These are phyloP conservation scores for Nerophis lumbriciformis DNA, from an alignment of 2,113 vertebrate genomes.

Conservation along the genomic window DNA sequence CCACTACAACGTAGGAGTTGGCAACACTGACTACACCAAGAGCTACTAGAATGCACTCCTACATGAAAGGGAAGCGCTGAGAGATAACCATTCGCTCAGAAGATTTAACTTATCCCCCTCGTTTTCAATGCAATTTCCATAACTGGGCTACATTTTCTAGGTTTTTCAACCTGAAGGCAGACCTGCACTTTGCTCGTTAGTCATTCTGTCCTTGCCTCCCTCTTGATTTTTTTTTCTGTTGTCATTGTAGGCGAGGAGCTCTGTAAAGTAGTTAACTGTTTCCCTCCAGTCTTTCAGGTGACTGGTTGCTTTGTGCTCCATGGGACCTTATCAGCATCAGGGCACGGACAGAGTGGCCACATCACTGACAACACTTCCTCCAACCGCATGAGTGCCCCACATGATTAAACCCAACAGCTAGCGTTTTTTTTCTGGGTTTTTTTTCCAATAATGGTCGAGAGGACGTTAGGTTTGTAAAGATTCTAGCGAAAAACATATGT, in stretches of 20 bases:
- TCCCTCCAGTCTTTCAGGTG: slow-evolving; percentile 46
- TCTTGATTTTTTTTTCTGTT: slow-evolving; percentile 23
- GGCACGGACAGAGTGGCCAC: slow-evolving; percentile 54
- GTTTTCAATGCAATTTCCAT: background rate
- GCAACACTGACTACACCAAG: too few relatives aligned
- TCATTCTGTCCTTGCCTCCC: background rate
- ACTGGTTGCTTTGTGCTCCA: slow-evolving; percentile 57
- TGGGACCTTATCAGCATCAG: slow-evolving; percentile 63
- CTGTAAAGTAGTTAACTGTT: slow-evolving; percentile 37
- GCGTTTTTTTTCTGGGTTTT: background rate
- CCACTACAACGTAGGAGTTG: too few relatives aligned
- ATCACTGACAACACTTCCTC: slow-evolving; percentile 46
- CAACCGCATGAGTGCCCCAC: slow-evolving; percentile 48
- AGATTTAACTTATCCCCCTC: too few relatives aligned
- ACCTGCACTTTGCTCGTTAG: background rate
- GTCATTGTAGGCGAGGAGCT: slow-evolving; percentile 18
- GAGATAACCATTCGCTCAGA: too few relatives aligned
- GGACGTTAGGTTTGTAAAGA: too few relatives aligned
- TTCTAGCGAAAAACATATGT: too few relatives aligned
- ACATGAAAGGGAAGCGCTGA: too few relatives aligned
- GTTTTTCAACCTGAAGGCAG: slow-evolving; percentile 12
- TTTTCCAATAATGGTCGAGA: background rate
- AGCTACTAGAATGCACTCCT: too few relatives aligned
- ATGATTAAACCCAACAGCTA: slow-evolving; percentile 48
- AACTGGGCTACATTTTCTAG: background rate